Evolutionary conservation across 2,797 vertebrate species (phyloP).

Genomic region (Apodemus agrarius): DNA sequence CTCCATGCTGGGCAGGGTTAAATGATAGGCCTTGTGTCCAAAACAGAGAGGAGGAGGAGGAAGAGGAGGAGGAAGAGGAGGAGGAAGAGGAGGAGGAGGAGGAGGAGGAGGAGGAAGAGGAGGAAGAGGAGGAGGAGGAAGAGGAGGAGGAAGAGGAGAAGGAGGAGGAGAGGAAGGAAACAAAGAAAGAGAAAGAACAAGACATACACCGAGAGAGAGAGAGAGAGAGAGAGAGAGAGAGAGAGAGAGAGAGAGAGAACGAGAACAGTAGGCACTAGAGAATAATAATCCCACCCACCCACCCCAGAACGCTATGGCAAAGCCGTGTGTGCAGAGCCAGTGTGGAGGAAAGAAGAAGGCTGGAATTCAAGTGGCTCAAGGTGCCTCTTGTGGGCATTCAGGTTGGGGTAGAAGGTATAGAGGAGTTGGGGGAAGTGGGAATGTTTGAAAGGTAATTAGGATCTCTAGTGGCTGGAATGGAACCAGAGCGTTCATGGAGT

Average conservation of each 20-base stretch:
- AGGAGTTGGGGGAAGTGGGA: neutral
- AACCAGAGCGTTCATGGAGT: neutral
- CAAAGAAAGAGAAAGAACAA: no score
- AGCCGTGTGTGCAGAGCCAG: neutral
- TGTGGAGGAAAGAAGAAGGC: neutral
- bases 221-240: neutral
- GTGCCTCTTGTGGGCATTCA: no score
- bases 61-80: neutral
- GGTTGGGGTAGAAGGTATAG: no score
- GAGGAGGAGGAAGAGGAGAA: neutral
- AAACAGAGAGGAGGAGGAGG: neutral
- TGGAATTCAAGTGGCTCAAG: neutral
- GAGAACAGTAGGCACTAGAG: neutral
- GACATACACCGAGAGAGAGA: no score
- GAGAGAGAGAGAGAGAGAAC: no score
- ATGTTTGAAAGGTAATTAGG: accelerated
- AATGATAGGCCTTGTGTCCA: neutral
- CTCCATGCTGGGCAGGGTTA: neutral
- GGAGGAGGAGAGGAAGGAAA: no score
- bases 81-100: neutral
- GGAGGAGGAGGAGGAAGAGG: neutral
- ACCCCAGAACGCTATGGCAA: neutral
- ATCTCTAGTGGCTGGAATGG: neutral
- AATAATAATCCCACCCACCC: no score
- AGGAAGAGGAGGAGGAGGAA: neutral